Base-by-base conservation (phyloP, 2,797 vertebrate genomes). In the Novumbra hubbsi region DNA sequence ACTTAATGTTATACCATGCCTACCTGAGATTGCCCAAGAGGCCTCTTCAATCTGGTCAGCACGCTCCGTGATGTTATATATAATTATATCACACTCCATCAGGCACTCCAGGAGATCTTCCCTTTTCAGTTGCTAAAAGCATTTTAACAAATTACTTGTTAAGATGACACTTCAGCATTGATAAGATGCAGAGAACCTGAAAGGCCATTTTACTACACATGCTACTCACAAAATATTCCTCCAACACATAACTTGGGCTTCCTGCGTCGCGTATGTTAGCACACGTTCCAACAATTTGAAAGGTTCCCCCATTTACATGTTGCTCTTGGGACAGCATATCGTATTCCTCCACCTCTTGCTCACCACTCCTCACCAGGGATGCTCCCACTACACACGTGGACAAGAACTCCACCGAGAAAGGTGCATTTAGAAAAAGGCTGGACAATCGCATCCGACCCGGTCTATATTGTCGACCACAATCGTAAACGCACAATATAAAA, bases 51-150 rank as follows among this genome's bases (percentile, higher is more conserved):
- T 87, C 82, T 98, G 95, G 38, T 87, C 84, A 0, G 73, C 30
- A 78, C 92, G 78, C 77, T 97, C 95, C 2, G 88, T 94, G 80
- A 98, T 93, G 81, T 98, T 96, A 78, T 97, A 99, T 73, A 98
- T 81, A 0, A 98, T 73, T 1, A 96, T 77, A 0, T 98, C 94
- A 69, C 96, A 98, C 17, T 91, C 90, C 91, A 95, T 85, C 74
- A 99, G 87, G 32, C 83, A 92, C 21, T 67, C 48, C 38, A 98
- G 88, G 0, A 97, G 93, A 12, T 93, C 84, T 0, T 94, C 87
- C 76, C 21, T 89, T 71, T 84, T 76, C 63, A 86, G 57, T 0
- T 73, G 74, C 96, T 99, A 78, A 73, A 5, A 70, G 19, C 69
- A 73, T n/a, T 19, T 16, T 11, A 70, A 71, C 15, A 45, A 70